Conservation (phyloP, 2,888 invertebrate genomes). For the Leptogaster cylindrica region DNA sequence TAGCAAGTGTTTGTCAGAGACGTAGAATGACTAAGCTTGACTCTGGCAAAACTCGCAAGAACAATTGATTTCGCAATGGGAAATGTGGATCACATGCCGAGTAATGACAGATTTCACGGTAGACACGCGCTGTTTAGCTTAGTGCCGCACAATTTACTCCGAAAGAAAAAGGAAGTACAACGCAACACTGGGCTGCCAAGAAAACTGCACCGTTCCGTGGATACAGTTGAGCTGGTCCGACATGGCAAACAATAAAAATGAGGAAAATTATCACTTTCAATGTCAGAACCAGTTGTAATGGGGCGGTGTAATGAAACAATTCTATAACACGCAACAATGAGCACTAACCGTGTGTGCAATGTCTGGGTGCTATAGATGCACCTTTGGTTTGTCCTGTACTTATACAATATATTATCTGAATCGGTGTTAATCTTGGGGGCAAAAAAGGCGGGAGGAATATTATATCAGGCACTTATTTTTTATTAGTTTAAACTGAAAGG, state of each 20-base stretch:
- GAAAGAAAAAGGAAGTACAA: constrained; percentile 34
- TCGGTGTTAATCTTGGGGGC: no score
- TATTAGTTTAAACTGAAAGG: no score
- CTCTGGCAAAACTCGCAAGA: constrained; percentile 15
- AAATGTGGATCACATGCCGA: constrained; percentile 36
- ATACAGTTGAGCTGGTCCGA: background rate
- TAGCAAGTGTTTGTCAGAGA: constrained; percentile 5
- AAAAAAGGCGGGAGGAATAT: no score
- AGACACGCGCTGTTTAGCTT: constrained; percentile 39
- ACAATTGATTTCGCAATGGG: constrained; percentile 29
- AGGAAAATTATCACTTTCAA: constrained; percentile 46
- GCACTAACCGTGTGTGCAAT: constrained; percentile 13
- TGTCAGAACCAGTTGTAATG: constrained; percentile 43
- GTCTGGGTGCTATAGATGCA: no score
- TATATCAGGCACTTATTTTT: no score
- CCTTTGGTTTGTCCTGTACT: no score
- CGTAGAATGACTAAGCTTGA: constrained; percentile 24
- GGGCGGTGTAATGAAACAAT: constrained; percentile 39
- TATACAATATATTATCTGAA: no score
- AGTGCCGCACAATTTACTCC: constrained; percentile 37
- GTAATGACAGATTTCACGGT: constrained; percentile 37
- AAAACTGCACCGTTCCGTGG: constrained; percentile 9
- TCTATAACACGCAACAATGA: constrained; percentile 36
- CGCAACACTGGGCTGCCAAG: constrained; percentile 19
- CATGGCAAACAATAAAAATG: constrained; percentile 37